Conservation (phyloP, 2,113 vertebrate genomes). For the Nymphicus hollandicus region DNA sequence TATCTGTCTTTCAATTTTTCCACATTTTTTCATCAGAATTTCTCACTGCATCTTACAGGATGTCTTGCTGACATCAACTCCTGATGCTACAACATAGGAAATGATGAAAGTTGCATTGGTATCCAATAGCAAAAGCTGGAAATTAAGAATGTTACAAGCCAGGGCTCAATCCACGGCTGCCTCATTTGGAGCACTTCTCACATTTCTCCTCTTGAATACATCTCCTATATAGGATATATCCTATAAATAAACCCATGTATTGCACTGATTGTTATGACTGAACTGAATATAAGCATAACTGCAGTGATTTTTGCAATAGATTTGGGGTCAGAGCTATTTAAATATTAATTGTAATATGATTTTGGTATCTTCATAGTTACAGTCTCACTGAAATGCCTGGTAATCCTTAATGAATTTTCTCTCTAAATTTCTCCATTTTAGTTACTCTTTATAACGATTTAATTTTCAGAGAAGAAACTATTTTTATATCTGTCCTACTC, state of each 20-base stretch:
- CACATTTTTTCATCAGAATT: not conserved
- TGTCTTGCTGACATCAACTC: not conserved
- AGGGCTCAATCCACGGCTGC: not conserved
- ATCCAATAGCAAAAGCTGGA: not conserved
- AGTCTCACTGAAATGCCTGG: not conserved
- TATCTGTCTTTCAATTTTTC: not conserved
- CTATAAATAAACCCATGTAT: not conserved
- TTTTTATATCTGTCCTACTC: not conserved
- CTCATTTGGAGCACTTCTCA: not conserved
- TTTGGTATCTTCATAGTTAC: not conserved
- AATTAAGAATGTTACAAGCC: not conserved
- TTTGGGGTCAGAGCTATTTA: not conserved
- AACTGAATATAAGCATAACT: not conserved
- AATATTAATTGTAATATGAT: not conserved
- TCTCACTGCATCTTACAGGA: not conserved
- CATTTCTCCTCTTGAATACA: not conserved
- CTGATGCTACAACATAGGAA: not conserved
- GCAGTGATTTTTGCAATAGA: not conserved
- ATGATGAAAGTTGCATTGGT: not conserved
- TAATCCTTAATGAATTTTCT: not conserved
- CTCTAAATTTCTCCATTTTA: not conserved
- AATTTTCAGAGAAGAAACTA: not conserved
- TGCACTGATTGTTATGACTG: not conserved
- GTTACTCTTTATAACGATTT: not conserved
- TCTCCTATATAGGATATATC: not conserved